A percentile compares a stretch with the other conserved stretches of the same genome.
Conservation (phyloP, 1,140 invertebrate species). For the Artemia franciscana region DNA sequence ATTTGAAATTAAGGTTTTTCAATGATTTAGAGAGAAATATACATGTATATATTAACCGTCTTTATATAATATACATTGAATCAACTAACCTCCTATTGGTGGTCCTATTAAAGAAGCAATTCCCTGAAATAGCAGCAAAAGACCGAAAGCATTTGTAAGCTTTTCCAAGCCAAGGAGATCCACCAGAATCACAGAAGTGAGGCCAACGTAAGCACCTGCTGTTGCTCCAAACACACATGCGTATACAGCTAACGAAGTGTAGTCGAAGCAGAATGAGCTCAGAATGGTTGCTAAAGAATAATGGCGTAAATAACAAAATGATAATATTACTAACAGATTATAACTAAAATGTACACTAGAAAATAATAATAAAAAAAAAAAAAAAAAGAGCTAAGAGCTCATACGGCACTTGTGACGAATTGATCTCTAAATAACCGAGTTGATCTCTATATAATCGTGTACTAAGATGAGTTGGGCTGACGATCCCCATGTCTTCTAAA, state of each 20-base stretch:
- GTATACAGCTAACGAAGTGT: constrained; percentile 44
- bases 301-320: no score
- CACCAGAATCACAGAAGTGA: constrained; percentile 71
- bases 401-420: no score
- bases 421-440: no score
- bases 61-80: background rate
- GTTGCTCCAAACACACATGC: constrained; percentile 61
- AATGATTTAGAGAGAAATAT: background rate
- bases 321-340: no score
- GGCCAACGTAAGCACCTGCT: constrained; percentile 72
- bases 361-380: no score
- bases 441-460: no score
- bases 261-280: constrained; percentile 42
- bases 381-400: no score
- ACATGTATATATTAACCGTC: background rate
- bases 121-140: constrained; percentile 71
- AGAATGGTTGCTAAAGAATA: constrained; percentile 45
- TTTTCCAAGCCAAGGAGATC: constrained; percentile 63
- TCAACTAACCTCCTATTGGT: constrained; percentile 49
- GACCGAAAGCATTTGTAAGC: constrained; percentile 77
- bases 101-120: constrained; percentile 67
- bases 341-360: no score
- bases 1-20: background rate
- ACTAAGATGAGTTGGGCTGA: no score
- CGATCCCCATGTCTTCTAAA: no score